Percentiles rank a stretch among this genome's conserved stretches.
Conservation (phyloP, 2,888 invertebrate species). For the Ophioninae sp. region DNA sequence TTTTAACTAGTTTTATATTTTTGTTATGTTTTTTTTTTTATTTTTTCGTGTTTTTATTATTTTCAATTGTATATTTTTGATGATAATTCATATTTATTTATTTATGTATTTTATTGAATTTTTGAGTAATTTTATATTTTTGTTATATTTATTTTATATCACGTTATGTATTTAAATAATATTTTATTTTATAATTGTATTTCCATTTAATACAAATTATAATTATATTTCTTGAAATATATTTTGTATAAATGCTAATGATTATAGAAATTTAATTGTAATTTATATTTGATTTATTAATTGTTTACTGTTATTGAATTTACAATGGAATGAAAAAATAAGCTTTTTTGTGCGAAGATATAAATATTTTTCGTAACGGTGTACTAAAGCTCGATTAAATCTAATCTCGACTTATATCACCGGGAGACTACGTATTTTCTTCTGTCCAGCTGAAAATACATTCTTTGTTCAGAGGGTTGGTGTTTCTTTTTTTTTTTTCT, state of each 20-base stretch:
- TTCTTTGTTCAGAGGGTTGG: constrained; percentile 18
- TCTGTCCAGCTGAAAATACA: constrained; percentile 1
- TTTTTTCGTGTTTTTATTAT: background rate
- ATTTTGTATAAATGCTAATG: too few relatives aligned
- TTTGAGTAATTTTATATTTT: background rate
- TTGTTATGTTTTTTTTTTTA: too few relatives aligned
- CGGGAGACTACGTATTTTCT: constrained; percentile 18
- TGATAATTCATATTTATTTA: constrained; percentile 3
- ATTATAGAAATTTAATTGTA: too few relatives aligned
- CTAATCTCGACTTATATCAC: constrained; percentile 77
- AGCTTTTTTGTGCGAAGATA: background rate
- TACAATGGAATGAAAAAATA: constrained; percentile 19
- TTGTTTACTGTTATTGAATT: too few relatives aligned
- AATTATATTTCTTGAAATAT: too few relatives aligned
- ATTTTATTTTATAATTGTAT: too few relatives aligned
- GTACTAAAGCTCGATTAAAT: constrained; percentile 77
- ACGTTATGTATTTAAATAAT: too few relatives aligned
- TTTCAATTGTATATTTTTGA: constrained; percentile 9
- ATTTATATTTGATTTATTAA: too few relatives aligned
- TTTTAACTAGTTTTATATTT: too few relatives aligned
- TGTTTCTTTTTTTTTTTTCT: constrained; percentile 25
- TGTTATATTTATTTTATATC: background rate
- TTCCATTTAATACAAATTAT: too few relatives aligned
- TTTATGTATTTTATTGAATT: too few relatives aligned
- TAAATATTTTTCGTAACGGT: constrained; percentile 46